Evolutionary conservation across 2,113 vertebrate species (phyloP).

Genomic region (Crotophaga sulcirostris): DNA sequence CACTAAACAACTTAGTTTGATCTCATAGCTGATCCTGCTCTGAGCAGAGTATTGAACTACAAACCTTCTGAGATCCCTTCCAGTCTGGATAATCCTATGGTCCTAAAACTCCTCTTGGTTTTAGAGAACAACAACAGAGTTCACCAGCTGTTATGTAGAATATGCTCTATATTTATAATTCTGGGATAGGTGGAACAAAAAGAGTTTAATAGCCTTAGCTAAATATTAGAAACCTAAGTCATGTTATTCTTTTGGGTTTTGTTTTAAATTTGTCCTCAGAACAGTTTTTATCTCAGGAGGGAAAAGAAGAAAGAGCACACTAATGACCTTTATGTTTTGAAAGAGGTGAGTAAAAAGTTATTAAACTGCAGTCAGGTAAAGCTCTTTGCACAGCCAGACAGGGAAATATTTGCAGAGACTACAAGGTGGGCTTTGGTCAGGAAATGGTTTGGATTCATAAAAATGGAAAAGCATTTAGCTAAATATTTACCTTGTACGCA

Average conservation of each 20-base stretch:
- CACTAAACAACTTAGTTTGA: neutral
- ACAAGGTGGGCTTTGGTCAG: conserved; percentile 9
- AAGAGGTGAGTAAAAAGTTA: conserved; percentile 47
- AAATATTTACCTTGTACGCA: conserved; percentile 65
- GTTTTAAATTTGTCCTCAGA: conserved; percentile 24
- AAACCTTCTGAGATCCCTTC: neutral
- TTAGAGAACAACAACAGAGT: neutral
- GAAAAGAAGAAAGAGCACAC: neutral
- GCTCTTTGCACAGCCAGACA: conserved; percentile 50
- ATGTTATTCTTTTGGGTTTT: neutral
- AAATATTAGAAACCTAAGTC: conserved; percentile 41
- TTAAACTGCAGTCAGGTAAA: conserved; percentile 44
- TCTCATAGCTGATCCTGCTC: neutral
- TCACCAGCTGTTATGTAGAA: neutral
- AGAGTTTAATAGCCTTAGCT: neutral
- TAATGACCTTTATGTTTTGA: conserved; percentile 61
- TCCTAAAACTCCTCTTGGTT: neutral
- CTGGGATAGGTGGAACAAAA: neutral
- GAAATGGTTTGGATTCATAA: conserved; percentile 61
- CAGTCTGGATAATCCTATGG: neutral
- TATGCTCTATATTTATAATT: neutral
- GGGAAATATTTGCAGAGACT: conserved; percentile 57
- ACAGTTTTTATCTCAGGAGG: conserved; percentile 1
- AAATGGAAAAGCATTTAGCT: conserved; percentile 28
- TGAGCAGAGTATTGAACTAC: neutral